A percentile compares a stretch with the other conserved stretches of the same genome.
These are phyloP conservation scores for Colletes collaris DNA, from an alignment of 2,888 invertebrate genomes.

Conservation along the genomic window DNA sequence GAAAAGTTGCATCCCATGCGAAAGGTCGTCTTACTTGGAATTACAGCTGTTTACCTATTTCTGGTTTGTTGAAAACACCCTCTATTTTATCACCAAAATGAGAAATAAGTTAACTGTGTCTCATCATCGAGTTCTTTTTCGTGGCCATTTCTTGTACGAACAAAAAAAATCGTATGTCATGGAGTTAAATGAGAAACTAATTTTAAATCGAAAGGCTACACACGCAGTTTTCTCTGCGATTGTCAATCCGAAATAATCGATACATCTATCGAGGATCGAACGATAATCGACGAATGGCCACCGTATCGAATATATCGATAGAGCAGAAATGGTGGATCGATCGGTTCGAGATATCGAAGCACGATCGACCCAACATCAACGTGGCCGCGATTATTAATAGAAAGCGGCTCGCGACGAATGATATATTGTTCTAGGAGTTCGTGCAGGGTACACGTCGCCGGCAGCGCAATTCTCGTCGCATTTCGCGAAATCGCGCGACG, in stretches of 20 bases:
- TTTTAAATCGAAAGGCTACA: too few relatives aligned
- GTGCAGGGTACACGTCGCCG: neutral
- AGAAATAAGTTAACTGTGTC: too few relatives aligned
- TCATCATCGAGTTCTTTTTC: too few relatives aligned
- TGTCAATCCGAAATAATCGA: neutral
- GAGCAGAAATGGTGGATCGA: neutral
- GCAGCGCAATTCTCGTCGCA: neutral
- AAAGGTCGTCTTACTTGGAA: too few relatives aligned
- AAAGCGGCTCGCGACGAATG: conserved; percentile 36
- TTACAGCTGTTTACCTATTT: too few relatives aligned
- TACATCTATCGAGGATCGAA: neutral
- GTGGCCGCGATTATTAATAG: conserved; percentile 72
- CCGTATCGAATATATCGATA: conserved; percentile 25
- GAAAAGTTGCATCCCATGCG: too few relatives aligned
- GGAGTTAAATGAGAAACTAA: too few relatives aligned
- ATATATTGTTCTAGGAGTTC: conserved; percentile 39
- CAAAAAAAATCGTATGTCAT: too few relatives aligned
- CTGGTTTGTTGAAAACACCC: too few relatives aligned
- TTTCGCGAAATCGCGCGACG: neutral
- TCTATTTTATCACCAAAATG: too few relatives aligned
- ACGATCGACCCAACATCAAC: conserved; percentile 70
- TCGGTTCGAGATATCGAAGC: conserved; percentile 52
- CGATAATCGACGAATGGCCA: neutral
- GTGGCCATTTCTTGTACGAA: too few relatives aligned
- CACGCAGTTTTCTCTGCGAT: neutral